Base-by-base conservation (phyloP, 2,888 invertebrate genomes). In the Thumatha senex region DNA sequence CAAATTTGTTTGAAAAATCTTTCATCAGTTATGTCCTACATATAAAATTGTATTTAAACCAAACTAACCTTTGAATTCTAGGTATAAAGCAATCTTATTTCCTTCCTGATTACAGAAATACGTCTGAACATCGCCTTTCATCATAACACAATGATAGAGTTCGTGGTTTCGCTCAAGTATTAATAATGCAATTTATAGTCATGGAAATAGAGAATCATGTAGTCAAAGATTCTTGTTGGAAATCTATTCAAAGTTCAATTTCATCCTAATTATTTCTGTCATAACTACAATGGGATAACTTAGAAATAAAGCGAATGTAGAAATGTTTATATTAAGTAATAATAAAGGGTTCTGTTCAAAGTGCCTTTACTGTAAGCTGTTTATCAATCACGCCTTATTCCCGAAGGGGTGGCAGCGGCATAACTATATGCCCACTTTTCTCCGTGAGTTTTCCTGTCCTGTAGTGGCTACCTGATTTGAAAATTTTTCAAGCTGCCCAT, bases 171-270 rank as follows among this genome's bases (percentile, higher is more conserved):
- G 56, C 42, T 40, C 50, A 42, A 53, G 45, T 43, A 61, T 58
- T 51, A 64, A 57, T 61, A 63, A 62, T 62, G 45, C 56, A 63
- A 67, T 68, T 66, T 58, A 52, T 48, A 60, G 58, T 64, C 55
- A 58, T 49, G 54, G 48, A 48, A 54, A 31, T 40, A 24, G 31
- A 48, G 50, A 57, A 68, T 44, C 51, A 12, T 52, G 47, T 40
- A 52, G 50, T 36, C 18, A 35, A 15, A 38, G 46, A 40, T 35
- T 33, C 36, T 52, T 35, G 29, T 31, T 11, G 40, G 9, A 10
- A n/a, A 41, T 29, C 13, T 38, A 15, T 43, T 41, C 43, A 12
- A 54, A 57, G 40, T 48, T 56, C 39, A 44, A 47, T 51, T 53
- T 59, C 60, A 63, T 57, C 53, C 38, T 55, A 62, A 65, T 53